These are phyloP conservation scores for Tupiocoris notatus DNA, from an alignment of 2,888 invertebrate genomes.

Conservation along the genomic window DNA sequence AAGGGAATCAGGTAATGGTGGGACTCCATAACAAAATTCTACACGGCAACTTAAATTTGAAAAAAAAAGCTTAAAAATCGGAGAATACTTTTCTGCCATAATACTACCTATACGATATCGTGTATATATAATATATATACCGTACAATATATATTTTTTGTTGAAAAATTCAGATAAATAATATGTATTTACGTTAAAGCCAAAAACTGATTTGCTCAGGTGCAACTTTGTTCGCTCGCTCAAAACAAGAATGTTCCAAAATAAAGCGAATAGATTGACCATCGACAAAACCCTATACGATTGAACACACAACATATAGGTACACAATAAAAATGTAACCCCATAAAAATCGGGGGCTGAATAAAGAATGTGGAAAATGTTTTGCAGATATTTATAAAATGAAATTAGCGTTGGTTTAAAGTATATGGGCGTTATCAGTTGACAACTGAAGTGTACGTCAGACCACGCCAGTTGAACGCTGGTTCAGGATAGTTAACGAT, in stretches of 20 bases:
- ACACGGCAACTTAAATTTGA: no score
- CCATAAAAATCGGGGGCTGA: not conserved
- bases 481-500: constrained; percentile 47
- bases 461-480: constrained; percentile 46
- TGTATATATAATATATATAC: no score
- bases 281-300: not conserved
- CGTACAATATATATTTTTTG: no score
- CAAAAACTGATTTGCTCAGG: not conserved
- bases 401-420: constrained; percentile 36
- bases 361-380: not conserved
- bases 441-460: constrained; percentile 46
- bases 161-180: no score
- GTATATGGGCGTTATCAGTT: constrained; percentile 35
- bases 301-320: not conserved
- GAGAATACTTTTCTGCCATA: no score
- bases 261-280: not conserved
- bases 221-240: not conserved
- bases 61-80: no score
- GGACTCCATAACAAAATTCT: not conserved
- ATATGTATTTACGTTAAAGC: no score
- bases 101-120: not conserved
- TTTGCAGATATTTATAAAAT: constrained; percentile 26
- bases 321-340: not conserved
- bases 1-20: not conserved
- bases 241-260: not conserved